Base-by-base conservation (phyloP, 2,888 invertebrate genomes). In the Hoplodrina ambigua region DNA sequence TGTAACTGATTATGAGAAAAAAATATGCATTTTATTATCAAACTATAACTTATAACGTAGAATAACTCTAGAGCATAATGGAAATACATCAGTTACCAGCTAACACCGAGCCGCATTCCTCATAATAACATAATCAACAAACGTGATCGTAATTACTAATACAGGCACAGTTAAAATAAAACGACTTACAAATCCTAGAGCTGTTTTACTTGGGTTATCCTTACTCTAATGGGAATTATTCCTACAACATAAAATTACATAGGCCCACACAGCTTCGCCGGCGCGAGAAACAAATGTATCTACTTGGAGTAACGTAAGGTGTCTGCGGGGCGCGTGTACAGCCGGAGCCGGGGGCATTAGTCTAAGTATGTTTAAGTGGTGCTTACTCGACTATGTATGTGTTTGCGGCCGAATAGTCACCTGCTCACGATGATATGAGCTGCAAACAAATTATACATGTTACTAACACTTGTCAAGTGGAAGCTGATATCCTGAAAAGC, bases 391-490 rank as follows among this genome's bases (percentile, higher is more conserved):
- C 93, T 93, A 93, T 90, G 86, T 90, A 89, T 91, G 91, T 88
- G 87, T 87, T 89, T 92, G 94, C 92, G 94, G 95, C 94, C 94
- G 94, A 92, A 84, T 80, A 84, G 90, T 93, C 94, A 94, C 94
- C 73, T 90, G 96, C 96, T 96, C 96, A 96, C 96, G 96, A 94
- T 90, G 96, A 95, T 94, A 96, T 96, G 93, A 96, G 96, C 96
- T 96, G 96, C 58, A 84, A 87, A 76, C 54, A 71, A 69, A 78
- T 62, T 56, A 55, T 41, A 44, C 6, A 19, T 25, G 20, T 74
- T 71, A 82, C 30, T 50, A 49, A 37, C 55, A 68, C n/a, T 62
- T 60, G 19, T 25, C 10, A n/a, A 19, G n/a, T 37, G 20, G 6
- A 3, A 20, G n/a, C n/a, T 15, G 41, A 59, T 25, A 46, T 65